Evolutionary conservation across 2,797 vertebrate genomes (phyloP).

Genomic region (Heliangelus exortis): DNA sequence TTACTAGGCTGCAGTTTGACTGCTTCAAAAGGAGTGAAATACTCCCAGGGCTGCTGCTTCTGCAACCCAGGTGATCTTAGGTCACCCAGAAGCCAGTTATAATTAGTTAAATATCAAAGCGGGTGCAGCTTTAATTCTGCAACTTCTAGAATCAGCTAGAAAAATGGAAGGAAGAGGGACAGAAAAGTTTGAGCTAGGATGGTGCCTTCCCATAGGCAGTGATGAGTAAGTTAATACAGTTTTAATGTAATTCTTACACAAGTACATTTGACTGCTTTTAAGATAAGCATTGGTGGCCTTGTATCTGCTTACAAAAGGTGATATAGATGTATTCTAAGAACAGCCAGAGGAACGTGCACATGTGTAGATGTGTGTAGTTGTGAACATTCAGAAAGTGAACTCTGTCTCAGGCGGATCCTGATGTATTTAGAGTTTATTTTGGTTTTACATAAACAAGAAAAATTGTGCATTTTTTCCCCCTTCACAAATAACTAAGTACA

Average conservation of each 20-base stretch:
- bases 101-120: background rate
- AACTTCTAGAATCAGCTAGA: background rate
- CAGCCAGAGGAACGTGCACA: background rate
- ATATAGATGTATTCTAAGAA: background rate
- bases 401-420: background rate
- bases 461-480: background rate
- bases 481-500: background rate
- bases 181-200: background rate
- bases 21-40: background rate
- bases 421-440: background rate
- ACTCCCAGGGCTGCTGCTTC: background rate
- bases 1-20: background rate
- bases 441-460: background rate
- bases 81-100: background rate
- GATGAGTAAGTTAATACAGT: background rate
- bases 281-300: background rate
- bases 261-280: background rate
- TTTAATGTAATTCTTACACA: background rate
- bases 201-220: background rate
- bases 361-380: background rate
- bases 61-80: background rate
- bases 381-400: background rate
- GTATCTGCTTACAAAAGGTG: background rate
- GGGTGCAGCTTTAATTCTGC: background rate
- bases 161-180: background rate